phyloP scores from a whole-genome alignment of 2,797 vertebrate genomes.

The Kryptopterus vitreolus region DNA sequence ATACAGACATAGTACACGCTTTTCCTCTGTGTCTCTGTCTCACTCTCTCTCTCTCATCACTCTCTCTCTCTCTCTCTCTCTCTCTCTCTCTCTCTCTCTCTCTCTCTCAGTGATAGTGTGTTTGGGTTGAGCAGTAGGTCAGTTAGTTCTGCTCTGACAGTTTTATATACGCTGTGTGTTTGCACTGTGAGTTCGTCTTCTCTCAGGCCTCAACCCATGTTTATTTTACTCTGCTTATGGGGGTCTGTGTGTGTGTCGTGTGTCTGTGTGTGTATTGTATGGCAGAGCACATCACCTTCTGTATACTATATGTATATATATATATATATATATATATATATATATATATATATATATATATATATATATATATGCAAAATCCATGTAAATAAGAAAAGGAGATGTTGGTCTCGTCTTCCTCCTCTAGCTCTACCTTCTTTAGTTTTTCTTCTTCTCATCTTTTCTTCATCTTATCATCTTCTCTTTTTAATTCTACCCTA shows the following conservation, averaged over 20 bases:
- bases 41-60: background rate
- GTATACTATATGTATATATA: too few relatives aligned
- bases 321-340: too few relatives aligned
- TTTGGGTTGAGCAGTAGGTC: constrained; percentile 77
- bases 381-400: too few relatives aligned
- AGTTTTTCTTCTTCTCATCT: too few relatives aligned
- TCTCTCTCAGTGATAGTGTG: background rate
- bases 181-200: constrained; percentile 37
- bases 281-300: too few relatives aligned
- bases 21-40: background rate
- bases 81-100: background rate
- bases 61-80: background rate
- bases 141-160: constrained; percentile 70
- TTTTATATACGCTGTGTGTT: constrained; percentile 71
- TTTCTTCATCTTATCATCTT: too few relatives aligned
- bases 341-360: too few relatives aligned
- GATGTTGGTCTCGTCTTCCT: too few relatives aligned
- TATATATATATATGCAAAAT: too few relatives aligned
- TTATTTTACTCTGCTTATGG: constrained; percentile 16
- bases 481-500: too few relatives aligned
- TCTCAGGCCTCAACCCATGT: background rate
- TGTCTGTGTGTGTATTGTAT: background rate
- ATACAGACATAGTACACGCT: background rate
- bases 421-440: too few relatives aligned
- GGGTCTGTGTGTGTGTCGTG: background rate